Evolutionary conservation across 2,113 vertebrate genomes (phyloP).

Genomic region (Toxotes jaculatrix): DNA sequence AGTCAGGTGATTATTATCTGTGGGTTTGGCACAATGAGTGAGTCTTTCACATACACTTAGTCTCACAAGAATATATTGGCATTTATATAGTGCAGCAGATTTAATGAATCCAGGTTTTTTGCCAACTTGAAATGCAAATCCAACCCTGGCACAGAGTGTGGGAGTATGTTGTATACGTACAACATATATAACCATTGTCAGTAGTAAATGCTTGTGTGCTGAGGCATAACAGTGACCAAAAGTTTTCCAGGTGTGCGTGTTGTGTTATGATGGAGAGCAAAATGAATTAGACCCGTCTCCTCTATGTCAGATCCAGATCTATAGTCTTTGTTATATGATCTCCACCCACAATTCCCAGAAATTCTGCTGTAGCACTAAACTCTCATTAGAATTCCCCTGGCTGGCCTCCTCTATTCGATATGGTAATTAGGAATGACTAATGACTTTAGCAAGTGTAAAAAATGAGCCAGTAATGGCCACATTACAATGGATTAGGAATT

Average conservation of each 20-base stretch:
- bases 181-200: too few species aligned
- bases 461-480: conserved; percentile 79
- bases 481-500: conserved; percentile 81
- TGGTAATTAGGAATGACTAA: conserved; percentile 83
- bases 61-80: too few species aligned
- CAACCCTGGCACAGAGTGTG: not conserved
- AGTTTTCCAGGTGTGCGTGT: not conserved
- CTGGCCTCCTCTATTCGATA: conserved; percentile 75
- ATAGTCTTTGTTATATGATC: conserved; percentile 48
- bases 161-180: not conserved
- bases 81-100: not conserved
- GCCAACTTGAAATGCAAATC: not conserved
- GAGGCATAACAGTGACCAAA: not conserved
- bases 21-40: not conserved
- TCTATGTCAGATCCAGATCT: conserved; percentile 38
- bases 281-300: conserved; percentile 15
- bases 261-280: conserved; percentile 5
- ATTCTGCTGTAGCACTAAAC: conserved; percentile 65
- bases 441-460: conserved; percentile 80
- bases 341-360: conserved; percentile 57
- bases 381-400: conserved; percentile 77
- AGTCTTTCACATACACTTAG: not conserved
- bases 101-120: not conserved
- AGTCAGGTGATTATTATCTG: not conserved
- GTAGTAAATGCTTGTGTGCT: not conserved